A percentile compares a stretch with the other conserved stretches of the same genome.
Conservation (phyloP, 2,888 invertebrate species). For the Cerastis leucographa region DNA sequence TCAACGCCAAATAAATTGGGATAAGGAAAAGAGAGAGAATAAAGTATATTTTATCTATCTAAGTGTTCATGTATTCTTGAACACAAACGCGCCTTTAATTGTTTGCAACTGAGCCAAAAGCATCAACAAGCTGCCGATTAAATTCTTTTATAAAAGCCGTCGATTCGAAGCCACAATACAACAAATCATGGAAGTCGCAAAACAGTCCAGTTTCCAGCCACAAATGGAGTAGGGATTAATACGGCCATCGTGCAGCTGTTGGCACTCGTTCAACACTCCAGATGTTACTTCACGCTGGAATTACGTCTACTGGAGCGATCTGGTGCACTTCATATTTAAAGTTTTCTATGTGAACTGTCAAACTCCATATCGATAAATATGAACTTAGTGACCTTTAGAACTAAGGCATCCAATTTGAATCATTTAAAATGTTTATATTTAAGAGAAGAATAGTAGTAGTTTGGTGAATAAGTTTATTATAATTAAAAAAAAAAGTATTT, state of each 20-base stretch:
- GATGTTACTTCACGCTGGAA: conserved; percentile 59
- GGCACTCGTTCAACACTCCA: conserved; percentile 81
- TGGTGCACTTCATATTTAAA: conserved; percentile 34
- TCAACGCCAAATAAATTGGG: neutral
- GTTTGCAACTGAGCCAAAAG: conserved; percentile 10
- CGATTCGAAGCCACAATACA: conserved; percentile 30
- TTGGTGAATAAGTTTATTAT: neutral
- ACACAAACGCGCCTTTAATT: neutral
- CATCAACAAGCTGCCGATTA: conserved; percentile 48
- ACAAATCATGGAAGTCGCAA: conserved; percentile 52
- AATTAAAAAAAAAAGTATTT: neutral
- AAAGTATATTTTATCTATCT: neutral
- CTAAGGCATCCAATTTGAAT: neutral
- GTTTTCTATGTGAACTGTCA: too few species aligned
- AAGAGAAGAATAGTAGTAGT: neutral
- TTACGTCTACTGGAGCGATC: conserved; percentile 42
- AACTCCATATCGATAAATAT: too few species aligned
- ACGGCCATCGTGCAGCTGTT: conserved; percentile 77
- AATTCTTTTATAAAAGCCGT: conserved; percentile 22
- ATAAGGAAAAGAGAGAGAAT: neutral
- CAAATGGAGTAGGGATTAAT: conserved; percentile 77
- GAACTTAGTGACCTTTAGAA: too few species aligned
- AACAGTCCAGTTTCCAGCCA: conserved; percentile 63
- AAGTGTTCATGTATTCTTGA: neutral
- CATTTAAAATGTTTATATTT: neutral